These are phyloP conservation scores for Orchestia grillus DNA, from an alignment of 1,140 invertebrate species.

Conservation along the genomic window DNA sequence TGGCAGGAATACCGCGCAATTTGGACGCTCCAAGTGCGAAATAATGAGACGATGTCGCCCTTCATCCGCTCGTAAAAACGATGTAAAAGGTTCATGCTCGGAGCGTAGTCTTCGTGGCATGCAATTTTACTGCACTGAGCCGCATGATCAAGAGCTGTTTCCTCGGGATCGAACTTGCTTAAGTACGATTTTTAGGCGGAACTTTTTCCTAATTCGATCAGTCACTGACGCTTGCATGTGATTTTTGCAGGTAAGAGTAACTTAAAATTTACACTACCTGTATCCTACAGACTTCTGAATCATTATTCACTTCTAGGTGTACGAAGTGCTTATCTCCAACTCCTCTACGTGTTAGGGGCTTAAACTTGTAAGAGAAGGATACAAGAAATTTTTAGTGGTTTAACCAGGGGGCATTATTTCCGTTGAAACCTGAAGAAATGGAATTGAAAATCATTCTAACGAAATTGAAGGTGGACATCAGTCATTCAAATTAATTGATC, in stretches of 20 bases:
- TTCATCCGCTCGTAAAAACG: not conserved
- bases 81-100: not conserved
- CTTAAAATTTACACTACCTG: too few relatives aligned
- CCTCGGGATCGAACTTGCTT: not conserved
- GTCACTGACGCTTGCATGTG: not conserved
- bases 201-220: not conserved
- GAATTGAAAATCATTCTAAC: too few relatives aligned
- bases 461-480: too few relatives aligned
- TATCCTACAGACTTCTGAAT: not conserved
- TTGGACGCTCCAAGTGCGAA: not conserved
- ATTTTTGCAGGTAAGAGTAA: too few relatives aligned
- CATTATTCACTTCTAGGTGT: not conserved
- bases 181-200: not conserved
- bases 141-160: not conserved
- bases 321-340: too few relatives aligned
- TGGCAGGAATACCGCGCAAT: not conserved
- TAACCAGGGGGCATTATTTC: too few relatives aligned
- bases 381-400: too few relatives aligned
- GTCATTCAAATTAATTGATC: too few relatives aligned
- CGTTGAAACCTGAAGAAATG: too few relatives aligned
- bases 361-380: too few relatives aligned
- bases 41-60: not conserved
- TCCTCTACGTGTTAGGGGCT: too few relatives aligned
- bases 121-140: not conserved
- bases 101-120: not conserved